A percentile compares a stretch with the other conserved stretches of the same genome.
These are phyloP conservation scores for Latrodectus geometricus DNA, from an alignment of 1,140 invertebrate species.

Conservation along the genomic window DNA sequence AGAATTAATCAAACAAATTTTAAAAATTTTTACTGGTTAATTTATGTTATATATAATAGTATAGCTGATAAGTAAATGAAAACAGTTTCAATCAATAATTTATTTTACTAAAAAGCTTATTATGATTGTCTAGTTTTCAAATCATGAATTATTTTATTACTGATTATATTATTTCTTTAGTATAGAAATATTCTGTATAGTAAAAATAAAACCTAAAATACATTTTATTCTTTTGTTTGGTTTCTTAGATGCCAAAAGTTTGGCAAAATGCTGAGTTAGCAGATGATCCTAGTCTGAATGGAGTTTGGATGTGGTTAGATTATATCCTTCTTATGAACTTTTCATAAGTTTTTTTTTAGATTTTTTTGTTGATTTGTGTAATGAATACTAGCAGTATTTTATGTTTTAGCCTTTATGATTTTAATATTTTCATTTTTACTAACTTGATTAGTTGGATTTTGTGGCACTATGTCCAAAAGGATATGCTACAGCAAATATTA, in stretches of 20 bases:
- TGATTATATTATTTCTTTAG: neutral
- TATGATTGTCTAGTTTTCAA: neutral
- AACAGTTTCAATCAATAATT: neutral
- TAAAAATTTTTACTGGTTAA: too few species aligned
- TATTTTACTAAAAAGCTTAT: neutral
- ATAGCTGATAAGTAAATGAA: too few species aligned
- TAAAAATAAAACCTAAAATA: neutral
- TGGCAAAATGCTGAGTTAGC: slow-evolving; percentile 60
- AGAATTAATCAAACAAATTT: too few species aligned
- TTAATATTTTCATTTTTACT: too few species aligned
- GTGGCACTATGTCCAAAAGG: too few species aligned
- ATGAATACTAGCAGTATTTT: neutral
- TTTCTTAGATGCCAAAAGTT: slow-evolving; percentile 55
- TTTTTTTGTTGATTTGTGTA: too few species aligned
- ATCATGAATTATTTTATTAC: neutral
- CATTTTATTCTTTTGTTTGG: neutral
- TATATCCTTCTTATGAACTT: slow-evolving; percentile 66
- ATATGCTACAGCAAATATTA: too few species aligned
- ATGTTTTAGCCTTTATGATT: too few species aligned
- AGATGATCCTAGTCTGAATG: slow-evolving; percentile 59
- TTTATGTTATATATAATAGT: too few species aligned
- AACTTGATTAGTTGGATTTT: too few species aligned
- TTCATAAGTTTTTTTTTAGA: neutral
- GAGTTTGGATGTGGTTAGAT: slow-evolving; percentile 67
- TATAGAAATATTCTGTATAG: neutral